Percentiles rank a stretch among this genome's conserved stretches.
phyloP scores from a whole-genome alignment of 2,113 vertebrate species.

The Isichthys henryi region DNA sequence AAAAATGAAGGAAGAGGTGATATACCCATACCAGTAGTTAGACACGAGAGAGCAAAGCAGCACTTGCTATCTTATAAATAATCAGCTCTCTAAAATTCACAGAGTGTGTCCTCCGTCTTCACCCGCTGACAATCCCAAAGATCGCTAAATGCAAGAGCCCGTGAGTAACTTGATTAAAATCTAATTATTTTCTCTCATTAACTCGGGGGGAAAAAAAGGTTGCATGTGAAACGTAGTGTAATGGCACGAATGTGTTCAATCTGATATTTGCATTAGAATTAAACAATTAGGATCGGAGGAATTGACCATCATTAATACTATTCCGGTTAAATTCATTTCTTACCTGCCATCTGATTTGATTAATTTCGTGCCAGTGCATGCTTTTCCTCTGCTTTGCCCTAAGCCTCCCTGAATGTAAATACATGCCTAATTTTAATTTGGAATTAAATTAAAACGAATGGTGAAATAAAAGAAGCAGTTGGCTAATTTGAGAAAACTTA shows the following conservation, averaged over 20 bases:
- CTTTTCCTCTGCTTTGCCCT: conserved; percentile 31
- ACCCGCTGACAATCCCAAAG: neutral
- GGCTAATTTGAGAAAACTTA: neutral
- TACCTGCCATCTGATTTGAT: conserved; percentile 45
- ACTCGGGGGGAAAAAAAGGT: conserved; percentile 37
- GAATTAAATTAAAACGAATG: conserved; percentile 16
- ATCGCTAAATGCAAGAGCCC: conserved; percentile 18
- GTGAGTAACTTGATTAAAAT: conserved; percentile 40
- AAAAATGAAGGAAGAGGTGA: neutral
- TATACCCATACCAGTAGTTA: neutral
- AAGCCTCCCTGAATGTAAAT: conserved; percentile 37
- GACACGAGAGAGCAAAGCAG: neutral
- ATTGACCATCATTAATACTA: conserved; percentile 43
- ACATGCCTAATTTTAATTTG: conserved; percentile 15
- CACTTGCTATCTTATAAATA: neutral
- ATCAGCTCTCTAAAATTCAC: conserved; percentile 9
- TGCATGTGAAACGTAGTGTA: conserved; percentile 38
- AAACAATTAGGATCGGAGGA: conserved; percentile 40
- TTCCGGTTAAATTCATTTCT: conserved; percentile 46
- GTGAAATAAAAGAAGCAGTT: neutral
- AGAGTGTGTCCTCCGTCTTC: neutral
- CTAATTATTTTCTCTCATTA: conserved; percentile 46
- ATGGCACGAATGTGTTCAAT: conserved; percentile 37
- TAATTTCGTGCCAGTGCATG: conserved; percentile 53
- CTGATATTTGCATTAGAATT: conserved; percentile 47